Evolutionary conservation across 2,888 invertebrate species (phyloP), one percentile per base, ranked within the genome.

Genomic region (Ferdinandea cuprea): DNA sequence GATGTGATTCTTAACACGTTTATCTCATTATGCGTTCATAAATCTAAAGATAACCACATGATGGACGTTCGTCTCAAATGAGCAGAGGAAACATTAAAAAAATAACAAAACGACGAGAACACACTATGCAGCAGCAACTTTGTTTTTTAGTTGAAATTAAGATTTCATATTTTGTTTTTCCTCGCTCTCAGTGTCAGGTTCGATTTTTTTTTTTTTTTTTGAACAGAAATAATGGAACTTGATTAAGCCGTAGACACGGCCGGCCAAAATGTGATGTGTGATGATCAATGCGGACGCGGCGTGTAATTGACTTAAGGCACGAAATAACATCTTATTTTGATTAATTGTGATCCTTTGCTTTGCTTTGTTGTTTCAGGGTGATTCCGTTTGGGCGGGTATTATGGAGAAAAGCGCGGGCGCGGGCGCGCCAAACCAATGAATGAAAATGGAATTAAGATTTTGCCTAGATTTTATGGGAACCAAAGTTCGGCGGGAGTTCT

Each of bases 21-120:
- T 58, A 74, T 74, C 56, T 74, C 65, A 74, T 74, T 74, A 74
- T 56, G 65, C 25, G 65, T 65, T 58, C 48, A 74, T 74, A 58
- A 58, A 66, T 74, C 74, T 58, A 37, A 66, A 74, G 58, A 74
- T 74, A 74, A 74, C 73, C 65, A 48, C 56, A 66, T 58, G 56
- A 74, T 74, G 73, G 65, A 66, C 74, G 74, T 42, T 58, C 58
- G 35, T 73, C 63, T 56, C 37, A 46, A 28, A 54, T 35, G 54
- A 54, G 63, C 69, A 58, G 28, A 28, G 56, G 63, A 50, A 50
- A 15, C 48, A 32, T 9, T 35, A 21, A 48, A 48, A 3, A 32
- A 35, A 46, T 8, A 19, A 35, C 8, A 1, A 35, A 35, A 17
- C 30, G 19, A n/a, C 25, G 5, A 25, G 25, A 25, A 25, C 25